Conservation (phyloP, 2,888 invertebrate species). For the Aromia moschata region DNA sequence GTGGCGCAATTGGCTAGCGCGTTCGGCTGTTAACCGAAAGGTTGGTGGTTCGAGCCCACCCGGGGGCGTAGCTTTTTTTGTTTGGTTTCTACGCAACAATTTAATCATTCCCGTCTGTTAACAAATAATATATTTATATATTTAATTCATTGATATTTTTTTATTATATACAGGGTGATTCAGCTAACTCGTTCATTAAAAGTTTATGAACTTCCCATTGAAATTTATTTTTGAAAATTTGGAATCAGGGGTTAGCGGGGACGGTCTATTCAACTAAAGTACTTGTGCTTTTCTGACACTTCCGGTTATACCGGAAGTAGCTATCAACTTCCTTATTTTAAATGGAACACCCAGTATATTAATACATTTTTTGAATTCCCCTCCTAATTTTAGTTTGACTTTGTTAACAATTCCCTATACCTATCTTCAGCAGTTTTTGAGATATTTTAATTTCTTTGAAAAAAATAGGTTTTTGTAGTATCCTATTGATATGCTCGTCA, state of each 20-base stretch:
- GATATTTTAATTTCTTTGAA: background rate
- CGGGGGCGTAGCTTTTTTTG: too few species aligned
- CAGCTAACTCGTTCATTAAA: constrained; percentile 1
- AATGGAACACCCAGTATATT: constrained; percentile 2
- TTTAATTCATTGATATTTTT: too few species aligned
- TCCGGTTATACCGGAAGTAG: constrained; percentile 3
- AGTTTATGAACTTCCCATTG: background rate
- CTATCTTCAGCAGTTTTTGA: background rate
- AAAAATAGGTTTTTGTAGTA: background rate
- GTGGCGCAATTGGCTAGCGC: constrained; percentile 97
- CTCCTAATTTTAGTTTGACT: background rate
- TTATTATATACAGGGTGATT: background rate
- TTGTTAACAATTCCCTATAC: background rate
- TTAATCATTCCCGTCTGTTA: too few species aligned
- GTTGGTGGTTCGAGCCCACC: constrained; percentile 98
- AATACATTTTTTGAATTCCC: background rate
- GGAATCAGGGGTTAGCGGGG: background rate
- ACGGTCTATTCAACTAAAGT: background rate
- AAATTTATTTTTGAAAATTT: background rate
- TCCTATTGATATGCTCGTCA: background rate
- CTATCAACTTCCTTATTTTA: constrained; percentile 2
- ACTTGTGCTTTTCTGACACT: background rate
- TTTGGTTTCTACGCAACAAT: too few species aligned
- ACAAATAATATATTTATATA: too few species aligned
- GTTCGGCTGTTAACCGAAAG: constrained; percentile 99